Percentiles rank a stretch among this genome's conserved stretches.
phyloP scores from a whole-genome alignment of 2,797 vertebrate species.

The Eupleurogrammus muticus region DNA sequence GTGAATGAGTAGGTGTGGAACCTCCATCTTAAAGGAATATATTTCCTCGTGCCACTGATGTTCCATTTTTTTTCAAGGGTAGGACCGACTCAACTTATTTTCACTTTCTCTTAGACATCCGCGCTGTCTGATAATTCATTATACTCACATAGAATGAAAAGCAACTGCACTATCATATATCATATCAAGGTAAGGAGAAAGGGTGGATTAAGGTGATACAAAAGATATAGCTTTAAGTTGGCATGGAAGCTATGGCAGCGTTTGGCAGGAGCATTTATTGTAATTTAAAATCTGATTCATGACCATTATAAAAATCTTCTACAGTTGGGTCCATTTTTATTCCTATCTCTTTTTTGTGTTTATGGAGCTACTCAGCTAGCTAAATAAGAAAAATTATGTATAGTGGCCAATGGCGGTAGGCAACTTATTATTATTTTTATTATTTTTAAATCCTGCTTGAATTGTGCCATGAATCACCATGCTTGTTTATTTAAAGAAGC shows the following conservation, averaged over 20 bases:
- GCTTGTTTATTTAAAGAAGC: too few relatives aligned
- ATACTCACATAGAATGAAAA: background rate
- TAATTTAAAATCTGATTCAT: background rate
- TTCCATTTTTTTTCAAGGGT: background rate
- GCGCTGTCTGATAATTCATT: background rate
- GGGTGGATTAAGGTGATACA: background rate
- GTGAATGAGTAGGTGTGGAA: slow-evolving; percentile 45
- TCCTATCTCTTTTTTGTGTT: too few relatives aligned
- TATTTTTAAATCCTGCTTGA: too few relatives aligned
- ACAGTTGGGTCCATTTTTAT: too few relatives aligned
- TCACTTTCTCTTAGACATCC: background rate
- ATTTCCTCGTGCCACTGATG: slow-evolving; percentile 31
- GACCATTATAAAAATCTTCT: too few relatives aligned
- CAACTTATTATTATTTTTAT: too few relatives aligned
- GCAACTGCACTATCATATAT: background rate
- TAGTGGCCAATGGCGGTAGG: too few relatives aligned
- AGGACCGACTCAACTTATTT: background rate
- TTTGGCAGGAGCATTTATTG: background rate
- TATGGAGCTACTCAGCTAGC: too few relatives aligned
- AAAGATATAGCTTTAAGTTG: background rate
- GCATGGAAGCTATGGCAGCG: background rate
- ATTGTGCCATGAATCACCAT: too few relatives aligned
- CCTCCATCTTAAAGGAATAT: slow-evolving; percentile 18
- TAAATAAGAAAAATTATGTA: too few relatives aligned
- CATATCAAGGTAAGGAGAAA: slow-evolving; percentile 6